Base-by-base conservation (phyloP, 2,888 invertebrate genomes). In the Oithona nana region DNA sequence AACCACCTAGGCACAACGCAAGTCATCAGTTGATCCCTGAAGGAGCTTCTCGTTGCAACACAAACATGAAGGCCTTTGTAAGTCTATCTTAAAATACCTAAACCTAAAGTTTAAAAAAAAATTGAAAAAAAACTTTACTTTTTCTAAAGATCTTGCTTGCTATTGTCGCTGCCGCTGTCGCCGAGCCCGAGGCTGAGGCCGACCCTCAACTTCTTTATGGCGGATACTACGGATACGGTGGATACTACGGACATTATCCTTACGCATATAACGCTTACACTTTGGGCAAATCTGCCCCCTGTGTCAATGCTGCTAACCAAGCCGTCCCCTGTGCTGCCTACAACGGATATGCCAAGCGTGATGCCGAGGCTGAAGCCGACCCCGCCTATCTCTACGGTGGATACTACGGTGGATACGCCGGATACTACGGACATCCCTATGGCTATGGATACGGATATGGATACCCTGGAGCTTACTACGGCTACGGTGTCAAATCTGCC, bases 271-370 rank as follows among this genome's bases (percentile, higher is more conserved):
- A 28, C 31, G 20, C 31, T 30, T 57, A 57, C 28, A 3, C 16
- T 16, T 57, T 6, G 2, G 57, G 57, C 57, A 57, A 57, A 20
- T 57, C 57, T 29, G 57, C 28, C 30, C 57, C 57, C 31, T 57
- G 57, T n/a, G 57, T 57, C n/a, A 57, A 57, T 16, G 6, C 57
- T 29, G 28, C 6, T 30, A 57, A 57, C 20, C 20, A 22, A n/a
- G 29, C 57, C 20, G 57, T 57, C 24, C 6, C 28, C 24, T 57
- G 57, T 24, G 26, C 54, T 24, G 54, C 24, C 3, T 54, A 24
- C 11, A 54, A 54, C 26, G 54, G 54, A 16, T 24, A 24, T 26
- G 54, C 26, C 24, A 20, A 3, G 6, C 57, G 57, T 28, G 6
- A 6, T 11, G 52, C 52, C n/a, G 57, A 57, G 2, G 28, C 57